Conservation (phyloP, 2,888 invertebrate genomes). For the Spodoptera picta region DNA sequence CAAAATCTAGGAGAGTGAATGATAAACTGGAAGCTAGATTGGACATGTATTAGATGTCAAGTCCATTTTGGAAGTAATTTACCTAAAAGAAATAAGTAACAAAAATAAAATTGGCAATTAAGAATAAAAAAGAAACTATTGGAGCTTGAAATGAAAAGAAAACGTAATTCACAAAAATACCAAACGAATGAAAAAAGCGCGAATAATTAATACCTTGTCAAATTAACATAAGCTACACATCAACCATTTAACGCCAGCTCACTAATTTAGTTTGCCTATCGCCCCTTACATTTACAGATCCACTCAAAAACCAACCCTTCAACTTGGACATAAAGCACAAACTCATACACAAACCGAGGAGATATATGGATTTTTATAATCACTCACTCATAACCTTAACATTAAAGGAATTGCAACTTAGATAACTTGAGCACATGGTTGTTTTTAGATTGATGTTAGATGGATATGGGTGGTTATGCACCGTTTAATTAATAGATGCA, state of each 20-base stretch:
- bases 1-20: too few species aligned
- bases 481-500: conserved; percentile 57
- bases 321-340: neutral
- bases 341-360: conserved; percentile 23
- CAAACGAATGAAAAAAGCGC: too few species aligned
- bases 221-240: conserved; percentile 60
- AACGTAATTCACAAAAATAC: conserved; percentile 19
- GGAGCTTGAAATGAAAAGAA: conserved; percentile 15
- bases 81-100: too few species aligned
- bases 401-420: conserved; percentile 35
- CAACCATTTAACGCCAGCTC: conserved; percentile 64
- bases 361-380: conserved; percentile 55
- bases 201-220: conserved; percentile 48
- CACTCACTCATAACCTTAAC: conserved; percentile 33
- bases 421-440: conserved; percentile 4
- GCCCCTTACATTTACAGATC: conserved; percentile 14
- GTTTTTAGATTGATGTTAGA: conserved; percentile 16
- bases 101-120: too few species aligned
- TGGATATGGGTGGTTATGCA: conserved; percentile 56
- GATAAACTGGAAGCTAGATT: too few species aligned
- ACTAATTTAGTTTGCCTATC: conserved; percentile 52
- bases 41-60: too few species aligned
- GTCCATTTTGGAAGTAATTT: too few species aligned
- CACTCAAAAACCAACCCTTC: conserved; percentile 16
- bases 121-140: neutral